Conservation (phyloP, 2,797 vertebrate species). For the Nyctibius grandis region DNA sequence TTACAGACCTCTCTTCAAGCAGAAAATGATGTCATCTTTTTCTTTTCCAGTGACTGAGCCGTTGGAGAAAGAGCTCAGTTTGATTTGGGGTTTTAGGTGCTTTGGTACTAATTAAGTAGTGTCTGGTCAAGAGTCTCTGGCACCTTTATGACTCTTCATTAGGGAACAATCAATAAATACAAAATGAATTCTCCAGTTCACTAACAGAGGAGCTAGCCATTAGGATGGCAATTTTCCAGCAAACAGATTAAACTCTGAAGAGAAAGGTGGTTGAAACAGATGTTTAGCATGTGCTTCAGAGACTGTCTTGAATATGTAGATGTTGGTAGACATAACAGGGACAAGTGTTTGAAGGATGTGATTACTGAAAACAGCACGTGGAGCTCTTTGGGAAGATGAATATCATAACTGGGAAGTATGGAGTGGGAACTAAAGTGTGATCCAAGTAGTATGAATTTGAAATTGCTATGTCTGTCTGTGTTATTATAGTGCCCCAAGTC, state of each 20-base stretch:
- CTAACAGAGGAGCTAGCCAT: constrained; percentile 4
- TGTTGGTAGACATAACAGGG: constrained; percentile 14
- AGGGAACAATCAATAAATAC: constrained; percentile 49
- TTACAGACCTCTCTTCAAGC: neutral
- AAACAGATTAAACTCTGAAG: constrained; percentile 19
- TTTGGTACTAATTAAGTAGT: constrained; percentile 51
- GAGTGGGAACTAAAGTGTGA: neutral
- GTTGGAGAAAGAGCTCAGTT: neutral
- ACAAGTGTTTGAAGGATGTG: constrained; percentile 6
- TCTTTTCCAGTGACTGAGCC: neutral
- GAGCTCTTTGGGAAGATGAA: neutral
- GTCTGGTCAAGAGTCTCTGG: constrained; percentile 51
- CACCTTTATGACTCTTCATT: constrained; percentile 60
- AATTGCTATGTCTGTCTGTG: neutral
- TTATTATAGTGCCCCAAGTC: fast-evolving
- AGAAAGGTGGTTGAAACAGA: constrained; percentile 40
- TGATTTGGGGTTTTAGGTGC: constrained; percentile 28
- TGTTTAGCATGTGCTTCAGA: constrained; percentile 27
- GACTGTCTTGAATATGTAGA: constrained; percentile 29
- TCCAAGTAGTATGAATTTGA: neutral
- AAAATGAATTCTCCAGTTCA: constrained; percentile 48
- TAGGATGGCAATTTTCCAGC: constrained; percentile 37
- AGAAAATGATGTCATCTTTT: constrained; percentile 10
- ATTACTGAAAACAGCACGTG: neutral
- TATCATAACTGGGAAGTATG: neutral